These are phyloP conservation scores for Gadopsis bispinosus DNA, from an alignment of 2,797 vertebrate species.

Conservation along the genomic window DNA sequence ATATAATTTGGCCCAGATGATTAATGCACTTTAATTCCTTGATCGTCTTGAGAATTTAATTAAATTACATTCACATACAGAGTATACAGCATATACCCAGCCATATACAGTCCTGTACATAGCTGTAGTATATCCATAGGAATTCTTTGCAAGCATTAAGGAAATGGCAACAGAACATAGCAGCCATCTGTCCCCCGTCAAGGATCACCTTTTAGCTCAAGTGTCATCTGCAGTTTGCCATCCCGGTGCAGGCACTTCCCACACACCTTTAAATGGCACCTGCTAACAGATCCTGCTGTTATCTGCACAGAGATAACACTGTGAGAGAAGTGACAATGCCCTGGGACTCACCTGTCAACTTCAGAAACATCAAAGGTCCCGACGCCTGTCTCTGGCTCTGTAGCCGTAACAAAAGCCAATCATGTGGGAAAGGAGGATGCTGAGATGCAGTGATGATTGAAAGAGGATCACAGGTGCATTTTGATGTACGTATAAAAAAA, in stretches of 20 bases:
- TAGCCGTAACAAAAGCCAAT: conserved; percentile 21
- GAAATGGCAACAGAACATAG: conserved; percentile 11
- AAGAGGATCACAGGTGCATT: conserved; percentile 25
- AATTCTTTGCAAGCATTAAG: conserved; percentile 14
- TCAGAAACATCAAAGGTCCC: conserved; percentile 61
- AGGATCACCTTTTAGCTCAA: conserved; percentile 51
- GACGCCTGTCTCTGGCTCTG: conserved; percentile 45
- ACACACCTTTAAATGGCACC: conserved; percentile 68
- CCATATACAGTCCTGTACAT: not conserved
- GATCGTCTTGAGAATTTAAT: not conserved
- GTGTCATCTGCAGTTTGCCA: conserved; percentile 59
- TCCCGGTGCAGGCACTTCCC: conserved; percentile 44
- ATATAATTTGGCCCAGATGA: not conserved
- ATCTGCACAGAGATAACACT: conserved; percentile 63
- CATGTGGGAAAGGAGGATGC: conserved; percentile 26
- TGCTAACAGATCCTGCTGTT: conserved; percentile 70
- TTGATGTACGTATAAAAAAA: conserved; percentile 28
- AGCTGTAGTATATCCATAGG: not conserved
- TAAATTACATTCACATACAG: not conserved
- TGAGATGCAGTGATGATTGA: conserved; percentile 22
- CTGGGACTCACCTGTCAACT: conserved; percentile 66
- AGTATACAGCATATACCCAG: not conserved
- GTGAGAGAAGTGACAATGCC: conserved; percentile 63
- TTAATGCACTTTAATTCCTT: not conserved
- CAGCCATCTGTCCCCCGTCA: conserved; percentile 34